These are phyloP conservation scores for Pollachius pollachius DNA, from an alignment of 2,113 vertebrate genomes.

Conservation along the genomic window DNA sequence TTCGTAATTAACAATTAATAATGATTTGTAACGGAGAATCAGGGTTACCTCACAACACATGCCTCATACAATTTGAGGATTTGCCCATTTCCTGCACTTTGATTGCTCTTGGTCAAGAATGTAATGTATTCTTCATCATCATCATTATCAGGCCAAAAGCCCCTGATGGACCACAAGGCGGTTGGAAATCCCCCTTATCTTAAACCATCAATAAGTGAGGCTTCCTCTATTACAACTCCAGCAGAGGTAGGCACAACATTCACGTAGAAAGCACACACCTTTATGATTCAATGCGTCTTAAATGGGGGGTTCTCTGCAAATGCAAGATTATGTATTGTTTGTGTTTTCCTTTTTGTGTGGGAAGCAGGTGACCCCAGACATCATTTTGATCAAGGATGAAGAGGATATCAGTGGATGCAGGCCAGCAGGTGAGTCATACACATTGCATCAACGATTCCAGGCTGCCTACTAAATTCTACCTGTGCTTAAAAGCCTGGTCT, in stretches of 20 bases:
- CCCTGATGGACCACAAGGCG: conserved; percentile 23
- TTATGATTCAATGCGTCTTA: too few species aligned
- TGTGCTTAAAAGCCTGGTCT: too few species aligned
- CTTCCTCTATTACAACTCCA: conserved; percentile 8
- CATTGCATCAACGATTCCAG: too few species aligned
- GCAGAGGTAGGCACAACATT: conserved; percentile 33
- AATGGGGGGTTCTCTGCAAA: not conserved
- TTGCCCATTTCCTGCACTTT: too few species aligned
- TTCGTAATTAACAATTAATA: too few species aligned
- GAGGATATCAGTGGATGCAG: conserved; percentile 42
- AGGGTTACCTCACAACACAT: too few species aligned
- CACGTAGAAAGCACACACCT: not conserved
- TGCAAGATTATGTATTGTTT: not conserved
- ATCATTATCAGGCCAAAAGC: conserved; percentile 14
- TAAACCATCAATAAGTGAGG: conserved; percentile 21
- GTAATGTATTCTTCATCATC: too few species aligned
- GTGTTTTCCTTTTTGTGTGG: conserved; percentile 28
- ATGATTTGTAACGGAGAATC: too few species aligned
- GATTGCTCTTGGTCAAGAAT: too few species aligned
- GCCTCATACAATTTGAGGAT: too few species aligned
- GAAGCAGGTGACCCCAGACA: conserved; percentile 50
- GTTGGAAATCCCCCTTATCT: conserved; percentile 9
- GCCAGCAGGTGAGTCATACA: conserved; percentile 33
- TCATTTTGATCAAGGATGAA: conserved; percentile 71
- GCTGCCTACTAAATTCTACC: too few species aligned